A percentile compares a stretch with the other conserved stretches of the same genome.
Conservation (phyloP, 1,140 invertebrate genomes). For the Bicyclus anynana region DNA sequence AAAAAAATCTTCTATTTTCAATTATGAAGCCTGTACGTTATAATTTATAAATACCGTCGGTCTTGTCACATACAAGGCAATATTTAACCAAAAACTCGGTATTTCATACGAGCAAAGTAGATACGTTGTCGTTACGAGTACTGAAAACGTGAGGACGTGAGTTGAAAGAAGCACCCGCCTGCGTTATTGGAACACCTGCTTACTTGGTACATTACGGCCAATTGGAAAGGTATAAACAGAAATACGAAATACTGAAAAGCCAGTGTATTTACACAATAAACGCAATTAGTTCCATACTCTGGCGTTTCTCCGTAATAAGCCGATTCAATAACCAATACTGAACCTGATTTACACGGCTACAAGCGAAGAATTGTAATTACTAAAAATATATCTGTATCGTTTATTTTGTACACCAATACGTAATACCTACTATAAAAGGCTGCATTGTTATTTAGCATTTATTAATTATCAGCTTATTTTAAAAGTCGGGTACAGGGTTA, state of each 20-base stretch:
- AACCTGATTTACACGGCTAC: neutral
- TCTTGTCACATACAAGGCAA: constrained; percentile 45
- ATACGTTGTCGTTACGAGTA: constrained; percentile 53
- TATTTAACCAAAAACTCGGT: constrained; percentile 59
- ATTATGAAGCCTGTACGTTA: too few species aligned
- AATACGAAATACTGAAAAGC: constrained; percentile 10
- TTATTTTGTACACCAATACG: too few species aligned
- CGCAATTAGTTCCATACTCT: constrained; percentile 18
- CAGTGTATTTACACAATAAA: constrained; percentile 20
- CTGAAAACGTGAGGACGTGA: constrained; percentile 53
- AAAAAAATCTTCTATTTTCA: too few species aligned
- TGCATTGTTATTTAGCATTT: too few species aligned
- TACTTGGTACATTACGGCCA: constrained; percentile 36
- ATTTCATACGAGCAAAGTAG: constrained; percentile 60
- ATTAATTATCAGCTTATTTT: too few species aligned
- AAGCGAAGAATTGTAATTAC: neutral
- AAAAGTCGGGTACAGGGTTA: too few species aligned
- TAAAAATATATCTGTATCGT: too few species aligned
- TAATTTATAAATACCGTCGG: constrained; percentile 41
- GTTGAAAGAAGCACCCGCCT: constrained; percentile 46
- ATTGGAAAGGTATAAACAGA: constrained; percentile 32
- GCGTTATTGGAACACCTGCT: constrained; percentile 60
- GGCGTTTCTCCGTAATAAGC: constrained; percentile 12
- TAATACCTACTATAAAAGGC: too few species aligned
- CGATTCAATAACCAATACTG: constrained; percentile 2